phyloP scores from a whole-genome alignment of 2,113 vertebrate genomes.

The Colinus virginianus region DNA sequence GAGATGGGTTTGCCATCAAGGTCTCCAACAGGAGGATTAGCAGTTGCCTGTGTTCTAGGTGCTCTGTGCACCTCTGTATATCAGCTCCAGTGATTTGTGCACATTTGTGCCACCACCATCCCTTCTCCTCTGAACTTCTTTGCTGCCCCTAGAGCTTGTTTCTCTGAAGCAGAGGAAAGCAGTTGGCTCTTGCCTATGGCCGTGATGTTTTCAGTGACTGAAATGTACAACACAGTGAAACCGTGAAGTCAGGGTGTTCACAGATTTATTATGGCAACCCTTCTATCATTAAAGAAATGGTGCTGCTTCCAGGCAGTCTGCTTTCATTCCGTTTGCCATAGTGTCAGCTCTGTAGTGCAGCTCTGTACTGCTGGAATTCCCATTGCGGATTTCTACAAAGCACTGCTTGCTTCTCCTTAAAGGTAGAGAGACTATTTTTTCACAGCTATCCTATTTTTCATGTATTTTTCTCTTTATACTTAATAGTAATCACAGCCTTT shows the following conservation, averaged over 20 bases:
- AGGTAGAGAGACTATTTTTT: neutral
- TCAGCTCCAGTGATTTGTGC: neutral
- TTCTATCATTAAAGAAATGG: neutral
- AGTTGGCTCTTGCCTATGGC: neutral
- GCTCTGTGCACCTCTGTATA: neutral
- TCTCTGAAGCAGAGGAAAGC: neutral
- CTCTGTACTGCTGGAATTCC: neutral
- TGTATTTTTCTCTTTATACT: neutral
- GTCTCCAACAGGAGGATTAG: neutral
- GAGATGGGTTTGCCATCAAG: neutral
- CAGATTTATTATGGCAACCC: rapidly evolving
- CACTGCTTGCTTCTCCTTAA: neutral
- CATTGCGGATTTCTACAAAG: neutral
- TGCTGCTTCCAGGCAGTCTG: neutral
- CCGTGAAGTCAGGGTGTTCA: neutral
- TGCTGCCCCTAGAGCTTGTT: neutral
- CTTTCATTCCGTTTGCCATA: neutral
- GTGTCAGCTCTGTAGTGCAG: neutral
- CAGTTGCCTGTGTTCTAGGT: neutral
- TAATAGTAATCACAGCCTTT: neutral
- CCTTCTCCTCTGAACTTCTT: neutral
- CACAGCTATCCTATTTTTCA: neutral
- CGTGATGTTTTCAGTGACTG: neutral
- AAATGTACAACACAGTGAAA: neutral
- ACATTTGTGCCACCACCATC: neutral